These are phyloP conservation scores for Oncorhynchus keta DNA, from an alignment of 2,113 vertebrate species.

Conservation along the genomic window DNA sequence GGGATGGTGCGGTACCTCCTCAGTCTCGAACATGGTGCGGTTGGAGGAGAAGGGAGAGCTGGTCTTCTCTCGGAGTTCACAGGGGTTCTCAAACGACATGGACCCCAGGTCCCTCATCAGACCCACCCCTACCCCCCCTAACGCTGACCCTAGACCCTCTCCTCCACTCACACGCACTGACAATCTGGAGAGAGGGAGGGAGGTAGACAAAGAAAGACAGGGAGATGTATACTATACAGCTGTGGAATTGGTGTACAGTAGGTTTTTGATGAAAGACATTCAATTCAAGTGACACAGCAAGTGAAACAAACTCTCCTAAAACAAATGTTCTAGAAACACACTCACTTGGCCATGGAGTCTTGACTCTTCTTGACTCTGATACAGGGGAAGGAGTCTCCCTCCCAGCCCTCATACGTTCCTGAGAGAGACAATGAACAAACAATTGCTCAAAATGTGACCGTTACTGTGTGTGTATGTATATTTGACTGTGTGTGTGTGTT, in stretches of 20 bases:
- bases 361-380: slow-evolving; percentile 79
- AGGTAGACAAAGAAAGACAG: neutral
- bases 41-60: slow-evolving; percentile 90
- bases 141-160: slow-evolving; percentile 66
- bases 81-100: slow-evolving; percentile 82
- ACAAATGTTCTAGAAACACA: neutral
- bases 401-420: slow-evolving; percentile 84
- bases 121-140: slow-evolving; percentile 60
- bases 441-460: neutral
- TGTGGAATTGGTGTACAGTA: too few relatives aligned
- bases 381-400: slow-evolving; percentile 81
- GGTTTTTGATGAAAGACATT: too few relatives aligned
- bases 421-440: slow-evolving; percentile 12
- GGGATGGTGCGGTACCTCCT: slow-evolving; percentile 74
- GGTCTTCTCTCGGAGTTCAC: slow-evolving; percentile 80
- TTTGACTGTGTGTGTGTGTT: neutral
- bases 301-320: neutral
- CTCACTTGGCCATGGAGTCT: slow-evolving; percentile 80
- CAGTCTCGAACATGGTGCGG: slow-evolving; percentile 91
- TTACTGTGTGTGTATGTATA: too few relatives aligned
- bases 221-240: too few relatives aligned
- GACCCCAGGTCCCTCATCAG: slow-evolving; percentile 76
- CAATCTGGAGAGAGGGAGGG: slow-evolving; percentile 55
- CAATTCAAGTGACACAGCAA: too few relatives aligned
- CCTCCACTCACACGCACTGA: slow-evolving; percentile 69